These are phyloP conservation scores for Colaptes auratus DNA, from an alignment of 2,113 vertebrate genomes.

Conservation along the genomic window DNA sequence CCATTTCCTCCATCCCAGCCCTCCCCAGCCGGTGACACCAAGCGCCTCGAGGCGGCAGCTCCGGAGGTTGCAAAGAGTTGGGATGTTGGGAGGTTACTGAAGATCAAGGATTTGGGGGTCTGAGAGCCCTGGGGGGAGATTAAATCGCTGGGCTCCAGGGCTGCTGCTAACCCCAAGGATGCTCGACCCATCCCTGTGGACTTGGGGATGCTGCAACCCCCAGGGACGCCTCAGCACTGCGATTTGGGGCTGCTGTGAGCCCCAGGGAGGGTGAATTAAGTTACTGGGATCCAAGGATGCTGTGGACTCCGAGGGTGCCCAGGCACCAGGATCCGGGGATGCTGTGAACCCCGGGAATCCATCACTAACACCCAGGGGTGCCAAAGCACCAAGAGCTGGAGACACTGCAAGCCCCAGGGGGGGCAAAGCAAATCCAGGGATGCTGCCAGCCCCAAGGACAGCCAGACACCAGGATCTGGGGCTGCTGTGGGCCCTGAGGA, in stretches of 20 bases:
- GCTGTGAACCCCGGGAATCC: too few relatives aligned
- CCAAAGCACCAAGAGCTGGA: neutral
- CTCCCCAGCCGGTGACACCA: neutral
- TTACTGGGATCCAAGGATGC: fast-evolving
- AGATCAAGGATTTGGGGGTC: neutral
- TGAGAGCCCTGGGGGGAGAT: fast-evolving
- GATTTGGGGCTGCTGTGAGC: neutral
- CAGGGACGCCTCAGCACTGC: too few relatives aligned
- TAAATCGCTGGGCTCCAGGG: neutral
- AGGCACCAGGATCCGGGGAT: neutral
- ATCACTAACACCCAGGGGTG: too few relatives aligned
- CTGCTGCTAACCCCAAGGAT: neutral
- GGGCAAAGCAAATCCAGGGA: too few relatives aligned
- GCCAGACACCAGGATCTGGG: neutral
- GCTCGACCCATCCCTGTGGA: neutral
- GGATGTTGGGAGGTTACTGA: neutral
- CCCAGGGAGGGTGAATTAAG: too few relatives aligned
- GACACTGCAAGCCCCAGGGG: too few relatives aligned
- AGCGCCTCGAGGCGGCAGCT: neutral
- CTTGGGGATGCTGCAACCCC: neutral
- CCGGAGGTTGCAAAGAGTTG: neutral
- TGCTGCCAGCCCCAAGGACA: too few relatives aligned
- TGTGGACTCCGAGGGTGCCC: too few relatives aligned
- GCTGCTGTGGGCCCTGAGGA: too few relatives aligned
- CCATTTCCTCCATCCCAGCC: neutral